phyloP scores from a whole-genome alignment of 2,888 invertebrate species.

The Melieria crassipennis region DNA sequence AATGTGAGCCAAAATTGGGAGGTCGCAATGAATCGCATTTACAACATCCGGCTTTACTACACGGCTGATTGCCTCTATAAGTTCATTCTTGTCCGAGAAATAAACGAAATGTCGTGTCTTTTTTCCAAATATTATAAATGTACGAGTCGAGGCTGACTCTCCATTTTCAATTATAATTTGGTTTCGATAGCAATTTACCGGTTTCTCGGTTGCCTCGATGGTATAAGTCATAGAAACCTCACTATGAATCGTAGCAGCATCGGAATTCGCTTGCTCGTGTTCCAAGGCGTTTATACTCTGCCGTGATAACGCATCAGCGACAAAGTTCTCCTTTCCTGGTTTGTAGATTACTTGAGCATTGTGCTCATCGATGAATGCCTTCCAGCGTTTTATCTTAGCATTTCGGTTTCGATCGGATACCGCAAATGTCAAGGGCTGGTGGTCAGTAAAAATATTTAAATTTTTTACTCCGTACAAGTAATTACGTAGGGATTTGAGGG shows the following conservation, averaged over 20 bases:
- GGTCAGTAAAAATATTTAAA: constrained; percentile 25
- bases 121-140: constrained; percentile 32
- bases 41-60: constrained; percentile 26
- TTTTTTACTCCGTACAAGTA: constrained; percentile 16
- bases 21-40: constrained; percentile 38
- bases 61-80: constrained; percentile 20
- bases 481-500: constrained; percentile 12
- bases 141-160: constrained; percentile 14
- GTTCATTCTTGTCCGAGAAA: constrained; percentile 25
- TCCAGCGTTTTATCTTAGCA: constrained; percentile 32
- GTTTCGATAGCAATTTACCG: constrained; percentile 43
- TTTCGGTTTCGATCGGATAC: constrained; percentile 28
- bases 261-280: constrained; percentile 26
- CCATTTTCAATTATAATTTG: constrained; percentile 40
- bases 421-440: constrained; percentile 22
- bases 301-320: constrained; percentile 32
- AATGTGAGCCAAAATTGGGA: too few relatives aligned
- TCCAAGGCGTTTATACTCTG: too few relatives aligned
- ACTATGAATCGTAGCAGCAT: constrained; percentile 32
- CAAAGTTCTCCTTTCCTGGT: constrained; percentile 23
- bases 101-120: constrained; percentile 35
- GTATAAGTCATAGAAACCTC: constrained; percentile 40
- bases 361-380: constrained; percentile 22
- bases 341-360: constrained; percentile 24
- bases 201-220: constrained; percentile 40